Conservation (phyloP, 1,140 invertebrate species). For the Pseudachorutes palmiensis region DNA sequence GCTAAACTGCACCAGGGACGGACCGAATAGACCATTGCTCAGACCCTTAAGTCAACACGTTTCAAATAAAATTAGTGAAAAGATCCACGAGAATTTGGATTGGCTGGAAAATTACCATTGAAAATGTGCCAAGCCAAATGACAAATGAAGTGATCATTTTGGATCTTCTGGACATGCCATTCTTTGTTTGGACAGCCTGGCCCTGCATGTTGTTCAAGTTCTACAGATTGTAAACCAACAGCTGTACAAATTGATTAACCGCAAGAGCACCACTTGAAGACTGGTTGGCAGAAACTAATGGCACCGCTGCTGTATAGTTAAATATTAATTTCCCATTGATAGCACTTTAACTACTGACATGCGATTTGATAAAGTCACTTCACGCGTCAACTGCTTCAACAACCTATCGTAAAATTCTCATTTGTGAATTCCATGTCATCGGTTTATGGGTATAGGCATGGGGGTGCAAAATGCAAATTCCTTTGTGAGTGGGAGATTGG, state of each 20-base stretch:
- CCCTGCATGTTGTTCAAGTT: not conserved
- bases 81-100: not conserved
- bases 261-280: no score
- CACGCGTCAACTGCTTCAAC: no score
- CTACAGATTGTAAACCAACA: not conserved
- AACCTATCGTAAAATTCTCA: no score
- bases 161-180: not conserved
- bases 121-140: constrained; percentile 1
- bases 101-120: not conserved
- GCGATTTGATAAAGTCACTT: no score
- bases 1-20: not conserved
- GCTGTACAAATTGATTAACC: no score
- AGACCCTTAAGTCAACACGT: not conserved
- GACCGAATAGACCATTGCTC: not conserved
- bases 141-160: constrained; percentile 5
- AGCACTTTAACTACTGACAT: no score
- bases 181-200: not conserved
- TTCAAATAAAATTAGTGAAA: not conserved
- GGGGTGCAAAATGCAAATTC: no score
- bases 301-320: not conserved
- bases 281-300: no score
- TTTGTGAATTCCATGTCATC: no score
- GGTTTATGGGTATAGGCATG: no score
- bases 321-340: not conserved
- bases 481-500: no score